These are phyloP conservation scores for Sterrhoptilus dennistouni DNA, from an alignment of 2,113 vertebrate genomes.

Conservation along the genomic window DNA sequence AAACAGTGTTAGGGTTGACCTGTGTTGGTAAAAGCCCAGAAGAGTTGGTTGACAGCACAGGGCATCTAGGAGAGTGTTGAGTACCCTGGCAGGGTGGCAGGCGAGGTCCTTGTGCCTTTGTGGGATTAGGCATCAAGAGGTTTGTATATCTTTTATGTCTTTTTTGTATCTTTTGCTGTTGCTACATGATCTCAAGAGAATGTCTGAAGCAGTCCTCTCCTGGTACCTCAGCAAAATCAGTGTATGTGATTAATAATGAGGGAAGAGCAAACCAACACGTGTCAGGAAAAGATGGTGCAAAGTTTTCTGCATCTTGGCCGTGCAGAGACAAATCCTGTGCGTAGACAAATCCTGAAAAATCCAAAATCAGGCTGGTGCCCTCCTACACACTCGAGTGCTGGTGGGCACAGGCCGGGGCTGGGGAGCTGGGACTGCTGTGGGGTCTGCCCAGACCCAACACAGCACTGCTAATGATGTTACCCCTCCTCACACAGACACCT, in stretches of 20 bases:
- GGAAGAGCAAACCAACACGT: background rate
- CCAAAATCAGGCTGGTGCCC: background rate
- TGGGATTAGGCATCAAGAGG: background rate
- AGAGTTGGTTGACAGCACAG: background rate
- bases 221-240: background rate
- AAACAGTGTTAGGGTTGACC: background rate
- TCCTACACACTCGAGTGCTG: rapidly evolving
- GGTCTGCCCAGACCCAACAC: background rate
- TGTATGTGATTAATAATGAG: background rate
- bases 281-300: background rate
- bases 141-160: background rate
- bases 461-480: background rate
- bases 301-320: background rate
- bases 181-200: background rate
- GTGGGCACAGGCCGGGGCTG: background rate
- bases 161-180: background rate
- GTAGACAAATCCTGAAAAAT: background rate
- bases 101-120: background rate
- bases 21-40: background rate
- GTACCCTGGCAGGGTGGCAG: background rate
- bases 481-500: rapidly evolving
- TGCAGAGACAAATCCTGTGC: background rate
- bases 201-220: background rate
- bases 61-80: too few species aligned
- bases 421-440: background rate